Evolutionary conservation across 2,888 invertebrate species (phyloP).

Genomic region (Meta bourneti): DNA sequence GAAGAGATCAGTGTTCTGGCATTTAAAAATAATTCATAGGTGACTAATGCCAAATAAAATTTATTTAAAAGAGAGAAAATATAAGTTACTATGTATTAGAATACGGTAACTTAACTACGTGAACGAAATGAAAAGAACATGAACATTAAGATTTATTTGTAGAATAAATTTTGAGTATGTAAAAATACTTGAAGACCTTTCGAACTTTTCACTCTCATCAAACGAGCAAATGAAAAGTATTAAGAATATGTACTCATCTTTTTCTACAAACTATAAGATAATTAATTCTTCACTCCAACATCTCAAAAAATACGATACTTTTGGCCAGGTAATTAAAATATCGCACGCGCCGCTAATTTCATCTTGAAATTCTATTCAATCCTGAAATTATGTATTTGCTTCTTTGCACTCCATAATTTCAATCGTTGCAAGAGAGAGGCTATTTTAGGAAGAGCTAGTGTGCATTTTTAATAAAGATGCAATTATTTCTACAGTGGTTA

Average conservation of each 20-base stretch:
- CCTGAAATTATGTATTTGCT: background rate
- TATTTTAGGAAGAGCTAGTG: background rate
- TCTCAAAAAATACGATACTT: background rate
- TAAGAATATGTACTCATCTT: background rate
- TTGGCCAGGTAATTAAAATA: background rate
- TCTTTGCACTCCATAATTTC: background rate
- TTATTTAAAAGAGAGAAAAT: no score
- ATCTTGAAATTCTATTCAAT: background rate
- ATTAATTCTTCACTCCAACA: background rate
- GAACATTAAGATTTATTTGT: background rate
- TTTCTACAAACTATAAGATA: background rate
- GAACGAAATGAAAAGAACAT: no score
- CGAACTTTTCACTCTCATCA: background rate
- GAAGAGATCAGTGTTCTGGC: no score
- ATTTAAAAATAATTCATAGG: no score
- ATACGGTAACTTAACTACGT: no score
- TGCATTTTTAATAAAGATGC: background rate
- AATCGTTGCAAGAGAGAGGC: background rate
- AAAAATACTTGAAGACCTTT: slow-evolving; percentile 5
- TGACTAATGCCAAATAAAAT: no score
- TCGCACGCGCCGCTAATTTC: background rate
- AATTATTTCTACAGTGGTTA: slow-evolving; percentile 1
- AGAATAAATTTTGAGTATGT: background rate
- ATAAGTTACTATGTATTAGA: no score
- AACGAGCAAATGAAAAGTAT: background rate